These are phyloP conservation scores for Apodemia zela DNA, from an alignment of 2,888 invertebrate species.

Conservation along the genomic window DNA sequence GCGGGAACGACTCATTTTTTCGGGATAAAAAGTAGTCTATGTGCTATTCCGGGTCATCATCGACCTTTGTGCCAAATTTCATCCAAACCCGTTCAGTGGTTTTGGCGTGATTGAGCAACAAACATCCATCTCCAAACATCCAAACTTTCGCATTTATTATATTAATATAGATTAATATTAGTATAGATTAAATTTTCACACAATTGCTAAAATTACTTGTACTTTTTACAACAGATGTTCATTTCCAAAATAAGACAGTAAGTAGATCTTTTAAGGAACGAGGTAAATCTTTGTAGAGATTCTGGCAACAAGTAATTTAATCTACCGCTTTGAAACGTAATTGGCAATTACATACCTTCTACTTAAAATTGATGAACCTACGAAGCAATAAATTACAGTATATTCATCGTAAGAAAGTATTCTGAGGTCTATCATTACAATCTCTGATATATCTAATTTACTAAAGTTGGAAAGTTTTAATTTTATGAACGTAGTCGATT, in stretches of 20 bases:
- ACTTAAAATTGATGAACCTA: not conserved
- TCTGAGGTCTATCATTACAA: not conserved
- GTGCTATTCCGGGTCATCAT: too few relatives aligned
- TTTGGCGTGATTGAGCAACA: too few relatives aligned
- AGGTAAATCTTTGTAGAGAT: not conserved
- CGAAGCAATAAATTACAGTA: not conserved
- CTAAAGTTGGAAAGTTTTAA: not conserved
- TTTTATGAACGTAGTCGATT: not conserved
- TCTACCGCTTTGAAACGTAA: conserved; percentile 11
- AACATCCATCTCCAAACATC: too few relatives aligned
- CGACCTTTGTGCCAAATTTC: too few relatives aligned
- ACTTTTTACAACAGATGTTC: not conserved
- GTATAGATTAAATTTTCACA: too few relatives aligned
- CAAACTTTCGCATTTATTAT: too few relatives aligned
- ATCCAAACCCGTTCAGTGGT: too few relatives aligned
- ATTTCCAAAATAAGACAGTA: not conserved
- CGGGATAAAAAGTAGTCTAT: too few relatives aligned
- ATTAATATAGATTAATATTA: too few relatives aligned
- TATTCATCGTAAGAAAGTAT: not conserved
- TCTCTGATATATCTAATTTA: not conserved
- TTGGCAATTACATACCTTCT: conserved; percentile 11
- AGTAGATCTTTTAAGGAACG: not conserved
- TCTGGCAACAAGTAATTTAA: conserved; percentile 5
- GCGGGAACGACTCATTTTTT: too few relatives aligned
- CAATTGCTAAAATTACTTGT: too few relatives aligned